Base-by-base conservation (phyloP, 2,113 vertebrate genomes). In the Corydoras maculifer region DNA sequence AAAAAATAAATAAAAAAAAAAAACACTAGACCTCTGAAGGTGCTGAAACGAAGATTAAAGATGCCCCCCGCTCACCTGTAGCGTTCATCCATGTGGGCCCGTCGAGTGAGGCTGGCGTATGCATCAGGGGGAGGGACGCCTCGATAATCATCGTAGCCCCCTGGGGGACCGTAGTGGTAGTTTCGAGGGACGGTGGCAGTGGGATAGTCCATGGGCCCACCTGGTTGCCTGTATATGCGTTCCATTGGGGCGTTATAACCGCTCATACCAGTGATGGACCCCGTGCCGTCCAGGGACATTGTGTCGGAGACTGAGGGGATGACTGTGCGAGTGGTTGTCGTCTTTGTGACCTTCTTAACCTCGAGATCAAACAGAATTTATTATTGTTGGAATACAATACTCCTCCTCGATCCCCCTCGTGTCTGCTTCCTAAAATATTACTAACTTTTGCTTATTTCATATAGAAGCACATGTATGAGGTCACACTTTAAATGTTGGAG, bases 311-410 rank as follows among this genome's bases (percentile, higher is more conserved):
- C 72, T 0, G 90, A 91, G 18, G 90, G 90, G 54, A 91, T 87
- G 72, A 96, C 93, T 0, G 92, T 96, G 73, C 95, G 90, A 0
- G 94, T 95, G 58, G 92, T 93, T 82, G 93, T 91, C 0, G 93
- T 95, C 86, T 94, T 98, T 63, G 95, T 91, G n/a, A 94, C 89
- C 74, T 96, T 96, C 86, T 95, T 97, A 51, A 96, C 93, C 95
- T 98, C 75, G 2, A 53, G 31, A 25, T 55, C 43, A 48, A 73
- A 14, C 50, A 53, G 14, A 50, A 9, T 31, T n/a, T 5, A 12
- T 53, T 3, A 14, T 53, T 14, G 10, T 5, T 43, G 35, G 7
- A 43, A 43, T 8, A 43, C 35, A 25, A 25, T 25, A 25, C 18
- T 25, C n/a, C n/a, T 25, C 2, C 18, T 25, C 18, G 18, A 25